Evolutionary conservation across 2,888 invertebrate genomes (phyloP), one percentile per base, ranked within the genome.

Genomic region (Syrphus vitripennis): DNA sequence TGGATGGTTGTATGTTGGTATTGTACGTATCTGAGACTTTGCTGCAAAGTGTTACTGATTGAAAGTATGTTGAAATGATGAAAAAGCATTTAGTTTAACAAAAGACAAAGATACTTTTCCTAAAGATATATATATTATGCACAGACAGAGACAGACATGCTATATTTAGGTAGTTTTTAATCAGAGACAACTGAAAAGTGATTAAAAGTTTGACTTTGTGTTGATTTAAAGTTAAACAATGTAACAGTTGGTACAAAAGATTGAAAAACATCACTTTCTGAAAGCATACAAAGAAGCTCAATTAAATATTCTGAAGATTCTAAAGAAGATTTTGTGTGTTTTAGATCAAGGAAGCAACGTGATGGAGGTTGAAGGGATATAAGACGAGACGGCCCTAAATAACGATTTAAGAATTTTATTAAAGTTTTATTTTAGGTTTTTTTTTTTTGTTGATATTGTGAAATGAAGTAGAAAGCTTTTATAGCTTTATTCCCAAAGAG

Each of bases 201-300:
- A 71, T 71, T 79, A 79, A 45, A 50, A 72, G 40, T 40, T 45
- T 48, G 48, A 61, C 63, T 75, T 82, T 76, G 21, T 45, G 48
- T 70, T 75, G 69, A 19, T 14, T 48, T 45, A 34, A 45, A 72
- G 69, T 37, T 57, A 34, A 72, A 63, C 42, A 42, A 67, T 53
- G 50, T 40, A 31, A 37, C 65, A 45, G 19, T 67, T 57, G 57
- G 34, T 34, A 26, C n/a, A 26, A 26, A 50, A 26, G 24, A 50
- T n/a, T 24, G 14, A 50, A 26, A 24, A 50, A 24, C 50, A 50
- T 24, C 14, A 14, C 24, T 50, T 24, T 6, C 5, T 24, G 21
- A 24, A 14, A 50, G 50, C 24, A 24, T 24, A 50, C 14, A 50
- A 50, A 50, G 45, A 50, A 50, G 24, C 50, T 50, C 50, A 50